These are phyloP conservation scores for Malurus melanocephalus DNA, from an alignment of 2,113 vertebrate species.

Conservation along the genomic window DNA sequence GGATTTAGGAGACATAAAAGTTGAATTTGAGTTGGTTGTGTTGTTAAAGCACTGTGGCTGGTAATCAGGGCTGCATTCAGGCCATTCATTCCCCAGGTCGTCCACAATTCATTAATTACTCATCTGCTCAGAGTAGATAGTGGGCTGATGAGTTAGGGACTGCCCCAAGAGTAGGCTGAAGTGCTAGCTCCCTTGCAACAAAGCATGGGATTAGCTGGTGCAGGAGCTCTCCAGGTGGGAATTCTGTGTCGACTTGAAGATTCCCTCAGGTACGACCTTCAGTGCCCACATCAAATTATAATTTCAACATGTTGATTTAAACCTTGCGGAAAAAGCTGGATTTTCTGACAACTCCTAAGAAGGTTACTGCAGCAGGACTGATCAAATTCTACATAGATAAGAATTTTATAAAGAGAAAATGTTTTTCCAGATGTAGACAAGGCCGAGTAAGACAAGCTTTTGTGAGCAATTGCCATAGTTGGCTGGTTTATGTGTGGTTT, in stretches of 20 bases:
- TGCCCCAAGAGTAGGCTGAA: not conserved
- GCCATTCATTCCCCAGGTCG: not conserved
- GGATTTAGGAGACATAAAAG: not conserved
- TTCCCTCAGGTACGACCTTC: not conserved
- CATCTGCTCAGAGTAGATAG: not conserved
- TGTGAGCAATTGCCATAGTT: not conserved
- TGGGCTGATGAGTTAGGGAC: not conserved
- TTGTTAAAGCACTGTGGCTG: not conserved
- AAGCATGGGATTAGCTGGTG: not conserved
- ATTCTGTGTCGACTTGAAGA: not conserved
- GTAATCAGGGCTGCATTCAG: not conserved
- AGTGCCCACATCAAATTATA: not conserved
- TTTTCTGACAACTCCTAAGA: not conserved
- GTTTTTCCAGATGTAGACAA: not conserved
- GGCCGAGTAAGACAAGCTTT: not conserved
- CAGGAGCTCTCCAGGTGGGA: not conserved
- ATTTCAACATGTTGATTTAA: not conserved
- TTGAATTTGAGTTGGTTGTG: fast-evolving
- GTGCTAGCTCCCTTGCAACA: not conserved
- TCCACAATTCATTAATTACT: not conserved
- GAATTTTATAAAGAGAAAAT: not conserved
- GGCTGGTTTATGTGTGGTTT: not conserved
- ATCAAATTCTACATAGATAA: not conserved
- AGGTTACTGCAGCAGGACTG: not conserved
- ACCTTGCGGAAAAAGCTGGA: not conserved